Percentiles rank a stretch among this genome's conserved stretches.
phyloP scores from a whole-genome alignment of 2,113 vertebrate genomes.

The Gobius niger region DNA sequence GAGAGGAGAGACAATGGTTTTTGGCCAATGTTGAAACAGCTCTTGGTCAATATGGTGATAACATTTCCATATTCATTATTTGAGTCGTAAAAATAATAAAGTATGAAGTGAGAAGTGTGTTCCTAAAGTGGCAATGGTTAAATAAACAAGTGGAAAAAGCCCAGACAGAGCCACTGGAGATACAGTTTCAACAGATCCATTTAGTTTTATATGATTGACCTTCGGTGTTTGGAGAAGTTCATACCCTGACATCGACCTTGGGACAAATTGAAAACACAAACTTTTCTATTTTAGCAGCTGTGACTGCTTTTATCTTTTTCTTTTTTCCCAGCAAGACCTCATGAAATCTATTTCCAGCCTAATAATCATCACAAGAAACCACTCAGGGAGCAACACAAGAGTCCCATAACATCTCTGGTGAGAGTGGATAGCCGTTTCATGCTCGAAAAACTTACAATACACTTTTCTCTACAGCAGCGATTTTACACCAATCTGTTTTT shows the following conservation, averaged over 20 bases:
- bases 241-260: neutral
- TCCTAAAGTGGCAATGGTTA: too few species aligned
- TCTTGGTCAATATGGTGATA: too few species aligned
- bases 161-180: neutral
- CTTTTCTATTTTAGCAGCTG: neutral
- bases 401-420: neutral
- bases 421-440: too few species aligned
- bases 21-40: neutral
- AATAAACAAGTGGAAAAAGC: neutral
- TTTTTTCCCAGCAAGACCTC: neutral
- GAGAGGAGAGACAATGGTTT: neutral
- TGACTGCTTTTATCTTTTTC: neutral
- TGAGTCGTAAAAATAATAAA: too few species aligned
- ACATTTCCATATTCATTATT: too few species aligned
- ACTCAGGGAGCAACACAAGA: neutral
- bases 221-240: neutral
- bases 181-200: neutral
- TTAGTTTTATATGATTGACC: neutral
- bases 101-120: too few species aligned
- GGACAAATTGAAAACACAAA: neutral
- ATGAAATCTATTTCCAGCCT: conserved; percentile 26
- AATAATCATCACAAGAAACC: conserved; percentile 20
- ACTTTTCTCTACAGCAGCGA: too few species aligned
- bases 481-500: too few species aligned
- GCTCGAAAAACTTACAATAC: too few species aligned